Evolutionary conservation across 2,113 vertebrate species (phyloP).

Genomic region (Struthio camelus): DNA sequence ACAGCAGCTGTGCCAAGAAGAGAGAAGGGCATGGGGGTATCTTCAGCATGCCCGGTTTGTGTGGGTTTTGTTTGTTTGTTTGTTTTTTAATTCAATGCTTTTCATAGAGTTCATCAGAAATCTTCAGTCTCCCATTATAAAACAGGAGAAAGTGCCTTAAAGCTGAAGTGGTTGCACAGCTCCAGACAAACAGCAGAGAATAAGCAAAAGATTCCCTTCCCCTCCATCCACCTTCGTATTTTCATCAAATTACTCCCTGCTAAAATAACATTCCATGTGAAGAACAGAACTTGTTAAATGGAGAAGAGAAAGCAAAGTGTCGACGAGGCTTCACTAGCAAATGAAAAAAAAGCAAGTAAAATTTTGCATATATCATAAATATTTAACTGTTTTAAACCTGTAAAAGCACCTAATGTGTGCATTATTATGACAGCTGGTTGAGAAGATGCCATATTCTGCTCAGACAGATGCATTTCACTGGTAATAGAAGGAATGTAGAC

Average conservation of each 20-base stretch:
- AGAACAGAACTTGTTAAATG: background rate
- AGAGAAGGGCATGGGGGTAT: background rate
- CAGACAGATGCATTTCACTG: background rate
- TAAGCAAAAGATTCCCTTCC: background rate
- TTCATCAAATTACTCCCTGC: background rate
- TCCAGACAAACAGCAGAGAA: background rate
- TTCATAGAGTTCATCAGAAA: background rate
- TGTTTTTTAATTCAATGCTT: background rate
- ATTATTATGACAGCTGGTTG: background rate
- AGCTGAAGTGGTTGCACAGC: background rate
- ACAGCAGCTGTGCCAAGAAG: background rate
- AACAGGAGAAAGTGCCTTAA: background rate
- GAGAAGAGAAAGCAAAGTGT: background rate
- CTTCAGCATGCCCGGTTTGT: background rate
- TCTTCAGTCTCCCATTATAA: background rate
- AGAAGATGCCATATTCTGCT: background rate
- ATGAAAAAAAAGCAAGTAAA: background rate
- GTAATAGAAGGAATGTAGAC: background rate
- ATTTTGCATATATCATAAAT: background rate
- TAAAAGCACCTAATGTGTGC: background rate
- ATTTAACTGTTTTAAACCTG: background rate
- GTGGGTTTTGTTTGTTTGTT: background rate
- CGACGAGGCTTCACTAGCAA: background rate
- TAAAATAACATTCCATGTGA: background rate
- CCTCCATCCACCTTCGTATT: background rate